Evolutionary conservation across 2,113 vertebrate species (phyloP), one percentile per base, ranked within the genome.

Genomic region (Vulpes vulpes): DNA sequence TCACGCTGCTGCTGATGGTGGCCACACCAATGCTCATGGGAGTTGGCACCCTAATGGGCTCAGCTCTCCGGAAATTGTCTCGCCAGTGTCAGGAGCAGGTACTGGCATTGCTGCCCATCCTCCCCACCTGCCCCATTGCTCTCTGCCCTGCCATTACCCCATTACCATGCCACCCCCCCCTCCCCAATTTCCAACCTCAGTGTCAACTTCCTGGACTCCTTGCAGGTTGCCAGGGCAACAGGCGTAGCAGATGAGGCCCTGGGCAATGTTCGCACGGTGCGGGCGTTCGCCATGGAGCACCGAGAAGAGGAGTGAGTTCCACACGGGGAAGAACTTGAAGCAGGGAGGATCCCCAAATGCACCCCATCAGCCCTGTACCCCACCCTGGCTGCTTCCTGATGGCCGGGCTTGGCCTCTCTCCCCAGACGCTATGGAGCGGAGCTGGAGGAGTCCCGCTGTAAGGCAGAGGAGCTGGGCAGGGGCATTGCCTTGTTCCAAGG

Each of bases 401-500:
- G 5, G 12, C 38, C 4, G 14, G 71, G 3, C n/a, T 89, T 1
- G 76, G 53, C 27, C 55, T 89, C 78, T 92, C 55, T 94, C 8
- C 74, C 2, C 97, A 99, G 99, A 85, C 98, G 99, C 95, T 99
- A 99, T 67, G 91, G 99, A 0, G 91, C 96, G 0, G 99, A 99
- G 98, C 99, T 99, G 95, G 99, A 99, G 30, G 99, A 89, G 22
- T 99, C 99, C 0, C 98, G 99, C 90, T 93, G 30, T 8, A 98
- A 99, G 98, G 99, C 99, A n/a, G 99, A 99, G 98, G 97, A 97
- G 62, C 98, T 99, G 82, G 99, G 99, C 6, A 57, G 98, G 14
- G 99, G 99, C 93, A 99, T 99, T 0, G 99, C 99, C 0, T 86
- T 99, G 95, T 99, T 99, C 98, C 99, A 99, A 95, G 99, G 99